Evolutionary conservation across 2,888 invertebrate genomes (phyloP), one percentile per base, ranked within the genome.

Genomic region (Drosophila phalerata): DNA sequence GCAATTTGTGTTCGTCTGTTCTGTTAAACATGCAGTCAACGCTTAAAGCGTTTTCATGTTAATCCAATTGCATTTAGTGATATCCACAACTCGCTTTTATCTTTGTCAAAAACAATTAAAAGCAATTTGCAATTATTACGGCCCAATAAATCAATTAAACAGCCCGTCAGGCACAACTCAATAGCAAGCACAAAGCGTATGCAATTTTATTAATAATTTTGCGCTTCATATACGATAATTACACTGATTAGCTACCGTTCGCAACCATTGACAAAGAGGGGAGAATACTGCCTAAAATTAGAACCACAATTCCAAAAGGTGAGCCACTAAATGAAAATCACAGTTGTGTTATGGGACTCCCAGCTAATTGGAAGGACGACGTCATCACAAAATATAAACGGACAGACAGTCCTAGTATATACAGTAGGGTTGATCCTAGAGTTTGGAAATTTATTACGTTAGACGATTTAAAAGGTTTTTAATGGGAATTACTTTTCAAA

Each of bases 111-210:
- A 78, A 75, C 81, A 81, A 81, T 81, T 82, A 85, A 76, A 82
- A 76, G 71, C 73, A 85, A 82, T 77, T 82, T 77, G 69, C 69
- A 77, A 66, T 84, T 84, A 84, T 82, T 74, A 82, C 67, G 76
- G 70, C 60, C 77, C 70, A 74, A 82, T 79, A 88, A 83, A 79
- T 82, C 79, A 83, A 88, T 84, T 82, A 85, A 66, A 28, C 52
- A 15, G 58, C 25, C 45, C 63, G 47, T 3, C 48, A 47, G 55
- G 51, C 62, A 55, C 38, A 15, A 22, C n/a, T 45, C 48, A 32
- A 38, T 32, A 62, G 47, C 63, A 13, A 9, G 17, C 52, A 42
- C 53, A 62, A 58, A 49, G 40, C 42, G 47, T 30, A 71, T 73
- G 55, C 55, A 81, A 85, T 88, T 79, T 66, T 77, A 75, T 80